Evolutionary conservation across 2,888 invertebrate genomes (phyloP).

Genomic region (Hesperia comma): DNA sequence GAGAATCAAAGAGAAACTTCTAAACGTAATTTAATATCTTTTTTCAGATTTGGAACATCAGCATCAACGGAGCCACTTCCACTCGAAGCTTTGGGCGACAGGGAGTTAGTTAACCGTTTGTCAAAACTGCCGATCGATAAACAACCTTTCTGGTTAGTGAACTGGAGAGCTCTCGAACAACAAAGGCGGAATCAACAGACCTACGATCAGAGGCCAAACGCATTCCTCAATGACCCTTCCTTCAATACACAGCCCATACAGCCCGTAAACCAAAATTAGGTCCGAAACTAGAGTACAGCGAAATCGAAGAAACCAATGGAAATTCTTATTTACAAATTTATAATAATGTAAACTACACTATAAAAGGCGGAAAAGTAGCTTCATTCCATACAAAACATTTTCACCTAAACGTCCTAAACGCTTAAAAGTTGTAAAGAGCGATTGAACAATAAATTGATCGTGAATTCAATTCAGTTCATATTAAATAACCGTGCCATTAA

Average conservation of each 20-base stretch:
- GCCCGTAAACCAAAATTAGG: background rate
- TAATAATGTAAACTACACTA: no score
- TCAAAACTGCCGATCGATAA: constrained; percentile 84
- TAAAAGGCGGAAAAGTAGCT: no score
- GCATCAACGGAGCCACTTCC: constrained; percentile 77
- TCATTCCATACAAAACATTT: no score
- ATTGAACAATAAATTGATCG: no score
- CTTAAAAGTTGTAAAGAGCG: no score
- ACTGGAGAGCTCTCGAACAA: constrained; percentile 85
- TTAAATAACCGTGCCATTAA: no score
- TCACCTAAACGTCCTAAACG: no score
- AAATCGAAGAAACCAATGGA: background rate
- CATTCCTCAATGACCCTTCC: constrained; percentile 48
- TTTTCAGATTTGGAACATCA: constrained; percentile 54
- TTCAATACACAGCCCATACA: background rate
- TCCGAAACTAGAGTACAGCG: background rate
- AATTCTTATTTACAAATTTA: no score
- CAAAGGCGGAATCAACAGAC: constrained; percentile 67
- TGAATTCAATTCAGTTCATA: no score
- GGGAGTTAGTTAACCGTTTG: constrained; percentile 81
- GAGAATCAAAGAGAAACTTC: no score
- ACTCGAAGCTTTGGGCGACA: constrained; percentile 86
- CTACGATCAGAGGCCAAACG: constrained; percentile 53
- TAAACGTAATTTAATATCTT: no score
- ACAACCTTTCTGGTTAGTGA: constrained; percentile 88